Evolutionary conservation across 2,888 invertebrate species (phyloP).

Genomic region (Temnothorax unifasciatus): DNA sequence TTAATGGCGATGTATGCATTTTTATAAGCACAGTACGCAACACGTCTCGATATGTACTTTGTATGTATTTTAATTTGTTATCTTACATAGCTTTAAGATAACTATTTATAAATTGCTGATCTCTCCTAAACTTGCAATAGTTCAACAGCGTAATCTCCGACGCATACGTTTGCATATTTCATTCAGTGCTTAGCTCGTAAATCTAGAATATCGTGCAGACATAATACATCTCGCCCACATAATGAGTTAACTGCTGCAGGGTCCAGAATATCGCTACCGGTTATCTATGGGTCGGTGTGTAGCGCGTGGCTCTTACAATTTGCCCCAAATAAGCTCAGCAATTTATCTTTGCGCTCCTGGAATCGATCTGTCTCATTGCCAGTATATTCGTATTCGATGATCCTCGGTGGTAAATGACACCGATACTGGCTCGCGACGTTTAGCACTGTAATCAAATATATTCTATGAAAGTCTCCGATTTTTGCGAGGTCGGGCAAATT

Average conservation of each 20-base stretch:
- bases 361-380: conserved; percentile 41
- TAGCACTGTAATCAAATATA: background rate
- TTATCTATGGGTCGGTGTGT: conserved; percentile 15
- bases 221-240: conserved; percentile 52
- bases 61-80: conserved; percentile 1
- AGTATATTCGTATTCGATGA: background rate
- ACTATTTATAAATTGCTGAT: conserved; percentile 17
- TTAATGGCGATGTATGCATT: background rate
- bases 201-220: conserved; percentile 50
- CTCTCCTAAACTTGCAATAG: background rate
- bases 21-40: background rate
- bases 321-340: conserved; percentile 49
- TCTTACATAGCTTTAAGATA: background rate
- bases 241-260: conserved; percentile 54
- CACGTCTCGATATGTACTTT: background rate
- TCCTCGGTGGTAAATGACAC: background rate
- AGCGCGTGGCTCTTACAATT: conserved; percentile 50
- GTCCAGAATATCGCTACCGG: conserved; percentile 42
- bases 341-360: conserved; percentile 13
- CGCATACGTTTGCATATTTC: conserved; percentile 44
- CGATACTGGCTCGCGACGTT: background rate
- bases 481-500: conserved; percentile 8
- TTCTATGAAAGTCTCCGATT: background rate
- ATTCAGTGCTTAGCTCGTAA: conserved; percentile 44
- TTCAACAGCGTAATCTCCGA: background rate